Percentiles rank a stretch among this genome's conserved stretches.
Conservation (phyloP, 2,113 vertebrate genomes). For the western clawed frog (Xenopus tropicalis) region DNA sequence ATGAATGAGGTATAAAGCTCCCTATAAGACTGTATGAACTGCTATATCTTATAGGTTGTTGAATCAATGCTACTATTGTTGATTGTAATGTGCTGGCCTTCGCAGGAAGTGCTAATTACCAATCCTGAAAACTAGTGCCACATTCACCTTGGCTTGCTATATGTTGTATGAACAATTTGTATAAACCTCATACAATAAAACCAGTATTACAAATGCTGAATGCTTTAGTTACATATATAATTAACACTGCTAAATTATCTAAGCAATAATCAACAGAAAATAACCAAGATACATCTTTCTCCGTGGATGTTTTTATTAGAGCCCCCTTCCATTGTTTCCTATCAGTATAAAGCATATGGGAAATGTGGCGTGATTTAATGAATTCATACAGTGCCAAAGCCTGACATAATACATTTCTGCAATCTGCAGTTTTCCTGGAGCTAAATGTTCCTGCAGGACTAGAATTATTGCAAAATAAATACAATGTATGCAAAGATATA, state of each 20-base stretch:
- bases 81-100: not conserved
- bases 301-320: not conserved
- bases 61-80: not conserved
- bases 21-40: not conserved
- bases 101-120: not conserved
- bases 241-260: not conserved
- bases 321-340: not conserved
- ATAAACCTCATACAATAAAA: not conserved
- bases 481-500: not conserved
- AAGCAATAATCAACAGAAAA: not conserved
- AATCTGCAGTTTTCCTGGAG: not conserved
- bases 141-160: not conserved
- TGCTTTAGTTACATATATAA: not conserved
- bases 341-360: not conserved
- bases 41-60: not conserved
- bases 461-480: not conserved
- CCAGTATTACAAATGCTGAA: not conserved
- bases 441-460: not conserved
- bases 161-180: not conserved
- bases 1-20: not conserved
- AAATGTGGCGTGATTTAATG: not conserved
- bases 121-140: not conserved
- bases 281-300: not conserved
- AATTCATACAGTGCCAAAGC: not conserved
- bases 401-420: not conserved